Percentiles rank a stretch among this genome's conserved stretches.
phyloP scores from a whole-genome alignment of 2,888 invertebrate species.

The Tiphia femorata region DNA sequence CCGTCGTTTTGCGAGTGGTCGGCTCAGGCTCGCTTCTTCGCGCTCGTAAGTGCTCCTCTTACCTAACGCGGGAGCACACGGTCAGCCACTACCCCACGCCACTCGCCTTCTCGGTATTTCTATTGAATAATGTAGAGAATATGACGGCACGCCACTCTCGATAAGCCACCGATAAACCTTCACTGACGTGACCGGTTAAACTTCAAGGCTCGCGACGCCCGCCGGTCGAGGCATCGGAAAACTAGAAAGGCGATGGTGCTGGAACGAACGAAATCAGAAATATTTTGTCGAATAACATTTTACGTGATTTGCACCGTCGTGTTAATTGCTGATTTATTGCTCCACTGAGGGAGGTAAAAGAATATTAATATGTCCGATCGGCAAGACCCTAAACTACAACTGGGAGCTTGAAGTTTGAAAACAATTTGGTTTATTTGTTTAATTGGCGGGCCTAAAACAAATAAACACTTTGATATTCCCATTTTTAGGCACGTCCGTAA shows the following conservation, averaged over 20 bases:
- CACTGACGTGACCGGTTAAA: slow-evolving; percentile 31
- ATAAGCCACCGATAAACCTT: slow-evolving; percentile 42
- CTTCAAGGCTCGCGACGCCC: slow-evolving; percentile 34
- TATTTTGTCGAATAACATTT: too few species aligned
- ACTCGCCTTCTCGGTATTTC: slow-evolving; percentile 5
- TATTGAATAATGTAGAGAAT: slow-evolving; percentile 39
- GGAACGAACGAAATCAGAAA: too few species aligned
- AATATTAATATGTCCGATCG: too few species aligned
- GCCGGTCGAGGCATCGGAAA: background rate
- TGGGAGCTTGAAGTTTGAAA: too few species aligned
- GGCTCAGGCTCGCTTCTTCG: background rate
- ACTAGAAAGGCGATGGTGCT: background rate
- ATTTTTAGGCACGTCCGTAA: too few species aligned
- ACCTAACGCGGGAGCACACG: background rate
- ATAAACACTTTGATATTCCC: too few species aligned
- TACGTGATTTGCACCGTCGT: too few species aligned
- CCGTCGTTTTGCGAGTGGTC: background rate
- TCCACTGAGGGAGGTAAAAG: too few species aligned
- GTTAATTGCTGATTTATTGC: too few species aligned
- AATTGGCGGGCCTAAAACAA: too few species aligned
- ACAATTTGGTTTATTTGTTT: too few species aligned
- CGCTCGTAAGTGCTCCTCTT: background rate
- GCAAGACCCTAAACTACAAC: too few species aligned
- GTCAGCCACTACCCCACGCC: background rate
- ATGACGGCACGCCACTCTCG: slow-evolving; percentile 22